Evolutionary conservation across 1,140 invertebrate species (phyloP), one percentile per base, ranked within the genome.

Genomic region (Ceratoteleas bidentatus): DNA sequence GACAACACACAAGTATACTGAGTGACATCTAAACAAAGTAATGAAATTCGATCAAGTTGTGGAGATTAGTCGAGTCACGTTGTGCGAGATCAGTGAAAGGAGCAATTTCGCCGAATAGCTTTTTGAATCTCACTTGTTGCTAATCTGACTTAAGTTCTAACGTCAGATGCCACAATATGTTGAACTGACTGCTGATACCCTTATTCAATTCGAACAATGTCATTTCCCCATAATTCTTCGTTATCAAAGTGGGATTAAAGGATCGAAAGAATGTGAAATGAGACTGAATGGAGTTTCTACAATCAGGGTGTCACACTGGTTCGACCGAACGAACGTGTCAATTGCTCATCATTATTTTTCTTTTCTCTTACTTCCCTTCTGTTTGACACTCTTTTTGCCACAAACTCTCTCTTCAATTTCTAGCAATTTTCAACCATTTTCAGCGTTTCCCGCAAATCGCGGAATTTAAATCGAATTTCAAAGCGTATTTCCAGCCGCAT

Each of bases 241-340:
- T 34, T 54, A 54, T 54, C 32, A 33, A 34, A 33, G 32, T 34
- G 34, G 24, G 32, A 56, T 56, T 14, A 38, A 10, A 14, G 53
- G 13, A n/a, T 56, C n/a, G 11, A 49, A 13, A 49, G 47, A 50
- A 62, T 62, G 33, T 13, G 32, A 49, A 54, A 66, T 66, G 52
- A 43, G 62, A 66, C 38, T 66, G 62, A 66, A 66, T 66, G 62
- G 62, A 54, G 24, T 66, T 66, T 66, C 54, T 43, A 45, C 40
- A 66, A 45, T 66, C 62, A 54, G 50, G 52, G 52, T 54, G n/a
- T 16, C 2, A 50, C 9, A 34, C 13, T 15, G 33, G 15, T 13
- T 34, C 32, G 49, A 50, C 32, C 15, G 32, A 61, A 34, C 8
- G 58, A 32, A 15, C n/a, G 45, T 32, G 24, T 15, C 11, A 47